Percentiles rank a stretch among this genome's conserved stretches.
These are phyloP conservation scores for Pempheris klunzingeri DNA, from an alignment of 2,797 vertebrate species.

Conservation along the genomic window DNA sequence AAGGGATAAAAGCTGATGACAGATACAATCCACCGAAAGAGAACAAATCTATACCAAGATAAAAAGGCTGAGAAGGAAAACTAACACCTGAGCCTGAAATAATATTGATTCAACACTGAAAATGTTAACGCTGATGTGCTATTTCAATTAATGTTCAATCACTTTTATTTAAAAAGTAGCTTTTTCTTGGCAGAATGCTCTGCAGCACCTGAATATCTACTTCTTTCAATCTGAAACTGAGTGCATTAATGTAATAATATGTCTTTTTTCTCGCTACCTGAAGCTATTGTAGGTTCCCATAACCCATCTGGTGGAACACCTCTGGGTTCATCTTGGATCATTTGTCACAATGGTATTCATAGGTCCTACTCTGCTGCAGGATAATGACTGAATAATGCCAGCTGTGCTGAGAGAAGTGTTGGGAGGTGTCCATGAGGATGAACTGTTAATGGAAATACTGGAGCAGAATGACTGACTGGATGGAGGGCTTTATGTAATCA, in stretches of 20 bases:
- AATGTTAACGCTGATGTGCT: not conserved
- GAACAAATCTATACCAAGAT: not conserved
- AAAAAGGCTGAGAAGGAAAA: not conserved
- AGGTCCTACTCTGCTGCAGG: conserved; percentile 17
- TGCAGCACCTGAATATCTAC: not conserved
- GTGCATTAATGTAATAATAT: not conserved
- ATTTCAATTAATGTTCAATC: not conserved
- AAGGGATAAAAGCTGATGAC: conserved; percentile 16
- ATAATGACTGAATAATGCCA: conserved; percentile 41
- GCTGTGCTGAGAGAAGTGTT: conserved; percentile 26
- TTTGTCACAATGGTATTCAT: conserved; percentile 31
- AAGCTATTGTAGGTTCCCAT: not conserved
- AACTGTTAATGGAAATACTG: conserved; percentile 23
- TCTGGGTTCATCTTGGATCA: conserved; percentile 21
- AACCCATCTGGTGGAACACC: conserved; percentile 12
- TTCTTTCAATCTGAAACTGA: not conserved
- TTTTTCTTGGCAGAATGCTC: not conserved
- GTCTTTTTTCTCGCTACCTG: not conserved
- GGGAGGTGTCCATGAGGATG: conserved; percentile 7
- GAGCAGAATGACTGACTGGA: not conserved
- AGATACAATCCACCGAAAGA: not conserved
- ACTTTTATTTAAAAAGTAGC: not conserved
- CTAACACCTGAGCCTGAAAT: not conserved
- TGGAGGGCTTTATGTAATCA: conserved; percentile 12
- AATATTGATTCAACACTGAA: not conserved